These are phyloP conservation scores for Drosophila lowei DNA, from an alignment of 1,140 invertebrate species.

Conservation along the genomic window DNA sequence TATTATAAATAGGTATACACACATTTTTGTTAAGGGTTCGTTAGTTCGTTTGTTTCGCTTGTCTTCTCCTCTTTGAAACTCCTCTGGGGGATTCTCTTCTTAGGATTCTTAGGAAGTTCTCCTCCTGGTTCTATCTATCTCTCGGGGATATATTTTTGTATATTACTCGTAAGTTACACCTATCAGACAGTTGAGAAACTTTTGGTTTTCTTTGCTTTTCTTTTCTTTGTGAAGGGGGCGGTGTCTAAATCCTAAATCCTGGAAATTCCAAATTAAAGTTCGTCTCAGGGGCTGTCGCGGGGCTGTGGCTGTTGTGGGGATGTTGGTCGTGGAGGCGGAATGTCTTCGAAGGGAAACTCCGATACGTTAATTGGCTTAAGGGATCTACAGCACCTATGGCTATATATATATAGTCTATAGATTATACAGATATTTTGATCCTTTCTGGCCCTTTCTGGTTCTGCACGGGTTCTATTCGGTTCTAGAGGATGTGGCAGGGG, in stretches of 20 bases:
- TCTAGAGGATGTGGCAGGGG: not conserved
- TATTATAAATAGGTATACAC: constrained; percentile 82
- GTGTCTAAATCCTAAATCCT: not conserved
- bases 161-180: constrained; percentile 26
- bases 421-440: constrained; percentile 56
- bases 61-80: constrained; percentile 9
- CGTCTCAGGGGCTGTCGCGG: no score
- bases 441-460: constrained; percentile 44
- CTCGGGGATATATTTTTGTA: no score
- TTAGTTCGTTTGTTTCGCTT: constrained; percentile 28
- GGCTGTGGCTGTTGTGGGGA: no score
- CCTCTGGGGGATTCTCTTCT: no score
- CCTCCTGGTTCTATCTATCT: no score
- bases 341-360: constrained; percentile 10
- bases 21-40: constrained; percentile 58
- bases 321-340: no score
- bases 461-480: constrained; percentile 14
- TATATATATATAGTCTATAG: constrained; percentile 40
- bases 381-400: constrained; percentile 35
- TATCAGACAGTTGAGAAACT: constrained; percentile 39
- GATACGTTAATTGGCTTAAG: constrained; percentile 28
- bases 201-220: constrained; percentile 9
- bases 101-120: no score
- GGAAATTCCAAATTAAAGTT: constrained; percentile 4
- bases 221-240: constrained; percentile 4